A percentile compares a stretch with the other conserved stretches of the same genome.
Conservation (phyloP, 2,797 vertebrate genomes). For the Jordanella pulchra region DNA sequence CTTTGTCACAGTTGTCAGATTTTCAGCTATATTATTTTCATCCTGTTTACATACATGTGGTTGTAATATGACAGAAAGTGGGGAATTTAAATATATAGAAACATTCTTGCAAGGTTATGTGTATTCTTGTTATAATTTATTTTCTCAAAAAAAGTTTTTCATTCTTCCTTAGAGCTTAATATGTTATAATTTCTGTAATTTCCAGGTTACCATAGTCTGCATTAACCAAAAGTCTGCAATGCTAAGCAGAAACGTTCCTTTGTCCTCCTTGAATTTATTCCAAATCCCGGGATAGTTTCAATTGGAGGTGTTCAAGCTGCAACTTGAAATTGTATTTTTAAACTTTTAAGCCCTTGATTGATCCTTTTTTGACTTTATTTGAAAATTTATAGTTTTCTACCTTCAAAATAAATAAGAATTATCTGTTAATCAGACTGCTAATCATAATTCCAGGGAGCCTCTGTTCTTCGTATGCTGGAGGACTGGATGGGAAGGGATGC, state of each 20-base stretch:
- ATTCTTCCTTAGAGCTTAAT: too few species aligned
- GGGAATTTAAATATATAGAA: neutral
- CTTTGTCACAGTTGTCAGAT: neutral
- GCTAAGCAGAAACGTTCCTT: neutral
- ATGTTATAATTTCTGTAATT: too few species aligned
- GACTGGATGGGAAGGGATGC: conserved; percentile 86
- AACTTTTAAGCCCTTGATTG: neutral
- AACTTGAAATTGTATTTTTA: too few species aligned
- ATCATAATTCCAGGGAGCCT: conserved; percentile 83
- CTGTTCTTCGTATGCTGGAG: conserved; percentile 92
- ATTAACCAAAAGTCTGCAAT: neutral
- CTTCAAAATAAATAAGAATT: neutral
- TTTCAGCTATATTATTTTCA: neutral
- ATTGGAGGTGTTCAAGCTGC: too few species aligned
- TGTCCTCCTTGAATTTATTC: neutral
- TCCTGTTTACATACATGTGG: neutral
- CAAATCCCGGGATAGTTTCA: too few species aligned
- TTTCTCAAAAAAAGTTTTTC: too few species aligned
- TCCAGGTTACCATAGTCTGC: too few species aligned
- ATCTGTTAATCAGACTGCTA: neutral
- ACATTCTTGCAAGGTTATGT: neutral
- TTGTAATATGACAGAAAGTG: neutral
- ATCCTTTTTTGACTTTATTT: neutral
- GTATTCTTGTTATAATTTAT: neutral
- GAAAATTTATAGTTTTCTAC: neutral